These are phyloP conservation scores for Agapornis roseicollis DNA, from an alignment of 2,113 vertebrate genomes.

Conservation along the genomic window DNA sequence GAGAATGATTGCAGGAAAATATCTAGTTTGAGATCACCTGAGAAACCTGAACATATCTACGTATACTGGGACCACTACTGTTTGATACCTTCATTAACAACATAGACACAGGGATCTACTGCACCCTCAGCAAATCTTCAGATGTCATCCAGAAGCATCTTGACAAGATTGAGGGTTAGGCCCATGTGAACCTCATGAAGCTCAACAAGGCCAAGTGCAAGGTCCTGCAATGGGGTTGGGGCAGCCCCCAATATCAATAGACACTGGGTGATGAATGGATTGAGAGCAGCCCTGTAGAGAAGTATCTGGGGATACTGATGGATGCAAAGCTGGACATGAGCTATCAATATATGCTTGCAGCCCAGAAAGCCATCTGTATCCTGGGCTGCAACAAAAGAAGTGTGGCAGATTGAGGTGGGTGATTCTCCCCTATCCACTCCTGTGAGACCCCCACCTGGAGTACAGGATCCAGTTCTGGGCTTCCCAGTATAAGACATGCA, in stretches of 20 bases:
- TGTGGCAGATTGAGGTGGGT: rapidly evolving
- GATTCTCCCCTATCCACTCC: background rate
- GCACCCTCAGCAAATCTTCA: background rate
- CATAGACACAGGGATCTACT: background rate
- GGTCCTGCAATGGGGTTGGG: background rate
- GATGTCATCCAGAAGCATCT: background rate
- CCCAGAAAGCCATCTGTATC: background rate
- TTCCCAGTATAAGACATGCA: background rate
- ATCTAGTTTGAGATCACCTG: background rate
- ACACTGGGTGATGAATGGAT: background rate
- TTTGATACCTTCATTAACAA: background rate
- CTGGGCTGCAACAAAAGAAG: background rate
- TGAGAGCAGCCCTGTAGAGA: background rate
- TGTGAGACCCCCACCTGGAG: background rate
- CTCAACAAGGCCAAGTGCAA: background rate
- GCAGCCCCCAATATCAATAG: background rate
- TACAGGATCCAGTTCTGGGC: background rate
- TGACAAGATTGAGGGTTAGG: background rate
- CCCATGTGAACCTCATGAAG: background rate
- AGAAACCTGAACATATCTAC: background rate
- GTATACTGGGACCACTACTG: background rate
- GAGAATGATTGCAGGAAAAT: background rate
- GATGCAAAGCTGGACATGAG: background rate
- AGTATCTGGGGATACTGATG: background rate
- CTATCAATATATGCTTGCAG: background rate